Conservation (phyloP, 2,113 vertebrate genomes). For the Saimiri boliviensis region DNA sequence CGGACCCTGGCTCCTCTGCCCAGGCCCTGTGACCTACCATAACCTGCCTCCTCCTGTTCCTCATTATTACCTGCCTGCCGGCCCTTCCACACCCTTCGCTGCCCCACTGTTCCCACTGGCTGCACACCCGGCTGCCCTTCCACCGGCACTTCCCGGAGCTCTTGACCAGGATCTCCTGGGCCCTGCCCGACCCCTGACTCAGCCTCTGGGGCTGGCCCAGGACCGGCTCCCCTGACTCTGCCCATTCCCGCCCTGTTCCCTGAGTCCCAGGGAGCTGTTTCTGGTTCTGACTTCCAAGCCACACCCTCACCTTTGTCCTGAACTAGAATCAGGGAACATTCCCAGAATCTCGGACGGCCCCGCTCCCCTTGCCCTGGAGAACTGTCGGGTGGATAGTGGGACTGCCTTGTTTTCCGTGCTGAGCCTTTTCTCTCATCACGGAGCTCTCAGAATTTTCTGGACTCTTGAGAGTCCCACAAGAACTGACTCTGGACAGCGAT, state of each 20-base stretch:
- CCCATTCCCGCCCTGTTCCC: fast-evolving
- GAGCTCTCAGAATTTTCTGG: neutral
- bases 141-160: neutral
- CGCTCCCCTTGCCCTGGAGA: fast-evolving
- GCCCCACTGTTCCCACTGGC: neutral
- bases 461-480: neutral
- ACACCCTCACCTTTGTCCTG: neutral
- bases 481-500: neutral
- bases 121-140: neutral
- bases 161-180: neutral
- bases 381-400: neutral
- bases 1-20: neutral
- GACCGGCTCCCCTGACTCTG: fast-evolving
- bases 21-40: neutral
- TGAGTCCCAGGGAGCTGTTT: neutral
- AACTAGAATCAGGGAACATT: neutral
- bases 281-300: neutral
- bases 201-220: neutral
- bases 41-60: neutral
- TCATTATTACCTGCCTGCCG: neutral
- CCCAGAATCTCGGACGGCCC: neutral
- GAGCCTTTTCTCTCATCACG: neutral
- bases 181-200: neutral
- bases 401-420: neutral
- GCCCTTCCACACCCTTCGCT: neutral